Evolutionary conservation across 2,888 invertebrate genomes (phyloP).

Genomic region (Isotomurus palustris): DNA sequence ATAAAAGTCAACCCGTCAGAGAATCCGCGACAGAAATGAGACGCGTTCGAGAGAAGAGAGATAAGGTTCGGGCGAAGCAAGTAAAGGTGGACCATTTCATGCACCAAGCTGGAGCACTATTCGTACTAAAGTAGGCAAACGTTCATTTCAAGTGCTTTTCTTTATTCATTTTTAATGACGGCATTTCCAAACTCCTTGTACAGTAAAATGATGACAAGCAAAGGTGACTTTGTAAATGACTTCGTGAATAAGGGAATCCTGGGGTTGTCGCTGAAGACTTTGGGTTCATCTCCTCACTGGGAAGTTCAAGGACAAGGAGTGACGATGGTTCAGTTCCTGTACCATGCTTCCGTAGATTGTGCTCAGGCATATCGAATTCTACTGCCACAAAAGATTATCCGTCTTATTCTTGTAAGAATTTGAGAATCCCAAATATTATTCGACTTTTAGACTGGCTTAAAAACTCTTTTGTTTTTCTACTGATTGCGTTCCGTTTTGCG

Average conservation of each 20-base stretch:
- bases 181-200: neutral
- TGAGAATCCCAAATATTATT: neutral
- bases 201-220: constrained; percentile 36
- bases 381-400: constrained; percentile 23
- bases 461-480: too few species aligned
- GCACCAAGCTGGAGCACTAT: constrained; percentile 32
- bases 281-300: constrained; percentile 29
- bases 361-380: constrained; percentile 24
- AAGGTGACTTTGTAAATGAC: constrained; percentile 22
- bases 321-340: constrained; percentile 25
- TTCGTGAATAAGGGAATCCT: constrained; percentile 27
- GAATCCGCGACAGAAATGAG: constrained; percentile 11
- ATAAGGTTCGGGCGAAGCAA: constrained; percentile 15
- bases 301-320: constrained; percentile 31
- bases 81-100: constrained; percentile 22
- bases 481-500: too few species aligned
- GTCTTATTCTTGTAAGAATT: constrained; percentile 12
- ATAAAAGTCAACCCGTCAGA: constrained; percentile 1
- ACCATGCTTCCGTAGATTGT: constrained; percentile 22
- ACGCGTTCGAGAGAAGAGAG: constrained; percentile 16
- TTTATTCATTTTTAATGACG: neutral
- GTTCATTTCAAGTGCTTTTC: neutral
- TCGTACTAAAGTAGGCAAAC: constrained; percentile 24
- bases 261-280: constrained; percentile 25
- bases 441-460: neutral